phyloP scores from a whole-genome alignment of 2,888 invertebrate genomes.

The Scaptomyza flava region DNA sequence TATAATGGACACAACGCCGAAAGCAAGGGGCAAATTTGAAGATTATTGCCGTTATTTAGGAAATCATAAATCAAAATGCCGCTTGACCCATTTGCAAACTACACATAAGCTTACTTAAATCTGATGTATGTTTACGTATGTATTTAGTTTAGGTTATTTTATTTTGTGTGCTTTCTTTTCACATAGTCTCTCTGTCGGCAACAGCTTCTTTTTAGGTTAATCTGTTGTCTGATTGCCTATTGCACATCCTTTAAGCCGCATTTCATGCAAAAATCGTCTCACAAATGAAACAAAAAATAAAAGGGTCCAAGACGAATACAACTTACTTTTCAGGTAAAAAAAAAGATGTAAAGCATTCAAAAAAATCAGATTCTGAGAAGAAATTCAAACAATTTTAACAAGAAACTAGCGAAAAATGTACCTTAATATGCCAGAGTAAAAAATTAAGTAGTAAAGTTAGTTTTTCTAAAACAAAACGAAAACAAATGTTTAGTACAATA shows the following conservation, averaged over 20 bases:
- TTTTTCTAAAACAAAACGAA: too few species aligned
- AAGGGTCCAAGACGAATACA: slow-evolving; percentile 7
- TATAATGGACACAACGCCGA: slow-evolving; percentile 12
- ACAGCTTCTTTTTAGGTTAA: slow-evolving; percentile 33
- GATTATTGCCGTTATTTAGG: slow-evolving; percentile 38
- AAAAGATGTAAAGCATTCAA: too few species aligned
- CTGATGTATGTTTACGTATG: neutral
- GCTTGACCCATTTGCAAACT: slow-evolving; percentile 46
- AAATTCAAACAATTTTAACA: too few species aligned
- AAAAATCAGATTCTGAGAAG: too few species aligned
- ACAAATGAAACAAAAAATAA: neutral
- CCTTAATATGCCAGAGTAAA: too few species aligned
- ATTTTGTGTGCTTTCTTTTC: slow-evolving; percentile 24
- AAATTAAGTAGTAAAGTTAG: too few species aligned
- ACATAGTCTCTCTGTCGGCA: neutral
- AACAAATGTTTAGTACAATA: too few species aligned
- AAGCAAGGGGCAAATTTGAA: slow-evolving; percentile 12
- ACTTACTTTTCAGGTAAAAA: neutral
- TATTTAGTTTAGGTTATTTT: slow-evolving; percentile 11
- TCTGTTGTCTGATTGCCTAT: slow-evolving; percentile 39
- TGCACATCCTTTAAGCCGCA: slow-evolving; percentile 34
- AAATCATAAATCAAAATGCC: slow-evolving; percentile 53
- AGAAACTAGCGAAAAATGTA: too few species aligned
- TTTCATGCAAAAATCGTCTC: neutral
- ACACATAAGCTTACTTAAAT: slow-evolving; percentile 6